These are phyloP conservation scores for Neoaliturus tenellus DNA, from an alignment of 2,888 invertebrate species.

Conservation along the genomic window DNA sequence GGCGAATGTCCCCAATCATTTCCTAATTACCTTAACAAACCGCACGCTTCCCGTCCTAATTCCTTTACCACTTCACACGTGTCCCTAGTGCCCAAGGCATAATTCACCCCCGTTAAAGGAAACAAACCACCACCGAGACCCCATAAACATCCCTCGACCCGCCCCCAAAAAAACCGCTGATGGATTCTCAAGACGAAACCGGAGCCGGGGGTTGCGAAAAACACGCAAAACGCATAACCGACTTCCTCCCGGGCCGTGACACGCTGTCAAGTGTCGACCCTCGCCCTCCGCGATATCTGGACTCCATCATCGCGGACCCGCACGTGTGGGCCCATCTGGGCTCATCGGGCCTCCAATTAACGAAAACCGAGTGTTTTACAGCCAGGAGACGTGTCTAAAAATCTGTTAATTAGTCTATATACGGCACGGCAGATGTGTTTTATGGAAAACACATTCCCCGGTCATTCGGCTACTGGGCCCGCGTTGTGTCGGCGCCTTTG, in stretches of 20 bases:
- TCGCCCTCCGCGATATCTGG: conserved; percentile 8
- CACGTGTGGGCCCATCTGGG: conserved; percentile 38
- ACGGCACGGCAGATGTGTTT: conserved; percentile 14
- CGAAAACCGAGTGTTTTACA: conserved; percentile 39
- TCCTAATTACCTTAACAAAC: no score
- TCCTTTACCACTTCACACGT: background rate
- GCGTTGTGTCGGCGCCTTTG: background rate
- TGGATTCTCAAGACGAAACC: conserved; percentile 24
- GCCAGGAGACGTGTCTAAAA: conserved; percentile 19
- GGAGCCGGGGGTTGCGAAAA: conserved; percentile 26
- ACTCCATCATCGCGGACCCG: background rate
- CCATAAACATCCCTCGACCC: background rate
- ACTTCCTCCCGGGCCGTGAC: conserved; percentile 39
- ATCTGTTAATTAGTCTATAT: conserved; percentile 45
- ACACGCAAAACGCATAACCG: conserved; percentile 43
- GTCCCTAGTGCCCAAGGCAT: background rate
- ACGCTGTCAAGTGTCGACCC: conserved; percentile 24
- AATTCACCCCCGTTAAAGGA: background rate
- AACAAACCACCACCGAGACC: background rate
- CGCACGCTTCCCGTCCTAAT: background rate
- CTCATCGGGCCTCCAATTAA: conserved; percentile 34
- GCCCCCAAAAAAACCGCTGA: conserved; percentile 1
- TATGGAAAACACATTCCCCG: conserved; percentile 18
- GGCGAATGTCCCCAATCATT: no score
- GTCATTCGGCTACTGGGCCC: background rate